Base-by-base conservation (phyloP, 1,140 invertebrate species). In the Tetragnatha versicolor region DNA sequence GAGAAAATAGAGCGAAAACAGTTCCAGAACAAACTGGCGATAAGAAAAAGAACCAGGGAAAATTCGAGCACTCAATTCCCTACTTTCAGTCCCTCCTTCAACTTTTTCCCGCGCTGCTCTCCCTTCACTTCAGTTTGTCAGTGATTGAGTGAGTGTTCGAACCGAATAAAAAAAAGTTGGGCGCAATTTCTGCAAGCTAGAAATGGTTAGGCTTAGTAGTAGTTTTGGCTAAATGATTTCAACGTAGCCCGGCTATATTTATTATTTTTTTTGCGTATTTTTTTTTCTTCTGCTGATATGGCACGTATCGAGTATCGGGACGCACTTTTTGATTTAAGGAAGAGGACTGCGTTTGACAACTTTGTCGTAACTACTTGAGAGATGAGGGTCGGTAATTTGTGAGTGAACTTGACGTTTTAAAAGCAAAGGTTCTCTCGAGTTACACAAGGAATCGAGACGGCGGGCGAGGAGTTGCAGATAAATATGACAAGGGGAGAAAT, bases 1-100 rank as follows among this genome's bases (percentile, higher is more conserved):
- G 2, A n/a, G n/a, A 85, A 85, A 47, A 83, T 80, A 2, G 76
- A 20, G 42, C 65, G 47, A 68, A 49, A 47, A 47, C 65, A 51
- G 65, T 35, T 20, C 65, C 22, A 31, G 42, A 68, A 68, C 65
- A 47, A 68, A 47, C 29, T 68, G 29, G 65, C 45, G 42, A 68
- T 68, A 51, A 47, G 20, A 31, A 31, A 49, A 31, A n/a, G 2
- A 10, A 29, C 12, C 7, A 27, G 17, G 27, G 47, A 31, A 47
- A 35, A 47, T 49, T 68, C 47, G 42, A 68, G 10, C 65, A n/a
- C 60, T 63, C 60, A 63, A 63, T 63, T 63, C 60, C 33, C 25
- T 29, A 25, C 17, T 33, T 14, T 33, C 42, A 45, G 42, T 45
- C 27, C 60, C 14, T n/a, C 39, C 22, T 42, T 61, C 58, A 61